These are phyloP conservation scores for Cygnus atratus DNA, from an alignment of 2,113 vertebrate genomes.

Conservation along the genomic window DNA sequence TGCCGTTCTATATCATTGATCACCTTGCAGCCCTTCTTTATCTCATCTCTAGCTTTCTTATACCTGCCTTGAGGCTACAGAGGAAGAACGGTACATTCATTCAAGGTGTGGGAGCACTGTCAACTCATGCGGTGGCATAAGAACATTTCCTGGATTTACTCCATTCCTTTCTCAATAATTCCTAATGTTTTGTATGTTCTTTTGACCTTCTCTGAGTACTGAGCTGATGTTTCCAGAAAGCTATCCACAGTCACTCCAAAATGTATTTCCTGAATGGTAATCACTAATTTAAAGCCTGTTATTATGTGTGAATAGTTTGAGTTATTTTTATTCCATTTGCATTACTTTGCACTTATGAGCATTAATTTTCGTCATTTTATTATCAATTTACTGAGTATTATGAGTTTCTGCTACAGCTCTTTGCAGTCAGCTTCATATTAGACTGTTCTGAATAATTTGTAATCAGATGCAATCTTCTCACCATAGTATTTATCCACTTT, in stretches of 20 bases:
- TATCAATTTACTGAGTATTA: background rate
- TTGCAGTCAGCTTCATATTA: conserved; percentile 19
- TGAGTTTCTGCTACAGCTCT: background rate
- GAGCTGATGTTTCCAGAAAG: background rate
- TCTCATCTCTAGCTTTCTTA: background rate
- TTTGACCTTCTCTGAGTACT: background rate
- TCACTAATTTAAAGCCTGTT: background rate
- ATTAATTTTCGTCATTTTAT: conserved; percentile 47
- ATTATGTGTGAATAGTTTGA: background rate
- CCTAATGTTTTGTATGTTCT: background rate
- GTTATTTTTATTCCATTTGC: conserved; percentile 43
- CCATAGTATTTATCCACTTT: background rate
- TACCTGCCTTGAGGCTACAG: background rate
- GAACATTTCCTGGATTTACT: background rate
- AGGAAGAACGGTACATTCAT: background rate
- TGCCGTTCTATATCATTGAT: background rate
- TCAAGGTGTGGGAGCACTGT: background rate
- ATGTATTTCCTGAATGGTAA: background rate
- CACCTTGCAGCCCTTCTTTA: background rate
- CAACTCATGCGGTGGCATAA: background rate
- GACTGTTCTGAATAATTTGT: background rate
- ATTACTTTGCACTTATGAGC: conserved; percentile 4
- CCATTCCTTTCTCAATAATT: background rate
- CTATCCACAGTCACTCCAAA: background rate
- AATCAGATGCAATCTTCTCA: background rate